These are phyloP conservation scores for Chondrosia reniformis DNA, from an alignment of 37 sponge, comb jelly and placozoan species.

Conservation along the genomic window DNA sequence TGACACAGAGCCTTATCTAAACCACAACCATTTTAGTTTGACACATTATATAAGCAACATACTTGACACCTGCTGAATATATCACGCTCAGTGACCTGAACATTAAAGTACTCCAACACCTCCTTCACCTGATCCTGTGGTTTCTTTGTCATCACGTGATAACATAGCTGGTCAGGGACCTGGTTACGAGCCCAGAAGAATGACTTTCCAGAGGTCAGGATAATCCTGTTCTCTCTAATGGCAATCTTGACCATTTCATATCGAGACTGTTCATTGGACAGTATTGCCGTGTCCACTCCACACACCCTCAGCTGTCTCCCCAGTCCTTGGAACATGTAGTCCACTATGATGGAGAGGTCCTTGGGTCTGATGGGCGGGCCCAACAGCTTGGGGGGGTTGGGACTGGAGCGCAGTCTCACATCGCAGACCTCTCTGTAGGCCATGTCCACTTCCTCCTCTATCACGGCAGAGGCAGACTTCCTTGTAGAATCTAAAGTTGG, in stretches of 20 bases:
- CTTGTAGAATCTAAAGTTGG: conserved; percentile 13
- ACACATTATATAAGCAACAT: background rate
- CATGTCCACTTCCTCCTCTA: background rate
- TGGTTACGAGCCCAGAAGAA: conserved; percentile 18
- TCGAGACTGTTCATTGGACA: background rate
- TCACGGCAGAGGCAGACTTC: conserved; percentile 5
- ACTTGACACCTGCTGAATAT: conserved; percentile 31
- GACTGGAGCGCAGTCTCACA: background rate
- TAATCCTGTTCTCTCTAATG: conserved; percentile 3
- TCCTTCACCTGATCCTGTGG: conserved; percentile 19
- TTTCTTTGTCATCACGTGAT: background rate
- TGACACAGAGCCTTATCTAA: background rate
- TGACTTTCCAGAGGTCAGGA: conserved; percentile 6
- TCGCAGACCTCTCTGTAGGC: background rate
- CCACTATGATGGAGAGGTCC: background rate
- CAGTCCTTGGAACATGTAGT: conserved; percentile 15
- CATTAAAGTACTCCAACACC: conserved; percentile 16
- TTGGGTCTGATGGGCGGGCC: background rate
- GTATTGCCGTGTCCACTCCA: conserved; percentile 11
- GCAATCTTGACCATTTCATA: conserved; percentile 12
- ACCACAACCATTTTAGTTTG: background rate
- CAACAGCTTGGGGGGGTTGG: conserved; percentile 10
- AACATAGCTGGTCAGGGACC: conserved; percentile 3
- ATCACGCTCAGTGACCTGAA: conserved; percentile 5
- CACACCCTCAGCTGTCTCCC: conserved; percentile 10